These are phyloP conservation scores for Caenorhabditis sinica DNA, from an alignment of 2,888 invertebrate genomes.

Conservation along the genomic window DNA sequence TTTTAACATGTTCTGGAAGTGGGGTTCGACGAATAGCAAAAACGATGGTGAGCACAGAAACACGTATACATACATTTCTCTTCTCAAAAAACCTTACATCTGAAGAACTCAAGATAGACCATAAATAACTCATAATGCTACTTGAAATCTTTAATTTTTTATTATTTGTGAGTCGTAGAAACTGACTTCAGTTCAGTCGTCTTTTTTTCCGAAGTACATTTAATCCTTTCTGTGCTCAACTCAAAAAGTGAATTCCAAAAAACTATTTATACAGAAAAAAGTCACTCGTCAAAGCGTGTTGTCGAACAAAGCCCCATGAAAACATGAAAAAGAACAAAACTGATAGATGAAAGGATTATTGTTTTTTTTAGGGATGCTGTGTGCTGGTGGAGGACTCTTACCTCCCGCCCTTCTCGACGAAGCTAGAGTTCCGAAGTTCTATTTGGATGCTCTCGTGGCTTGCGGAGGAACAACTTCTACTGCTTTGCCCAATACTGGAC, in stretches of 20 bases:
- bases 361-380: constrained; percentile 68
- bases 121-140: constrained; percentile 4
- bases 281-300: neutral
- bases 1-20: constrained; percentile 27
- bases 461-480: constrained; percentile 77
- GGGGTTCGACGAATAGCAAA: neutral
- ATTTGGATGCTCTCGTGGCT: constrained; percentile 76
- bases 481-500: constrained; percentile 76
- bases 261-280: neutral
- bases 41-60: neutral
- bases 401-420: constrained; percentile 81
- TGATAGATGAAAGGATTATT: constrained; percentile 17
- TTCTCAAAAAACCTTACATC: neutral
- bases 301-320: constrained; percentile 5
- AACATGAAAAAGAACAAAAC: constrained; percentile 19
- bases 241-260: neutral
- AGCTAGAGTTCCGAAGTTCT: constrained; percentile 78
- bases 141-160: neutral
- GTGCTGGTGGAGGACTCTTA: constrained; percentile 78
- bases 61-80: neutral
- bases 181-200: neutral
- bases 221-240: neutral
- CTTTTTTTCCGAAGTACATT: neutral
- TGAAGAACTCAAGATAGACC: neutral
- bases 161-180: neutral